Evolutionary conservation across 1,140 invertebrate species (phyloP).

Genomic region (Drosophila simulans): DNA sequence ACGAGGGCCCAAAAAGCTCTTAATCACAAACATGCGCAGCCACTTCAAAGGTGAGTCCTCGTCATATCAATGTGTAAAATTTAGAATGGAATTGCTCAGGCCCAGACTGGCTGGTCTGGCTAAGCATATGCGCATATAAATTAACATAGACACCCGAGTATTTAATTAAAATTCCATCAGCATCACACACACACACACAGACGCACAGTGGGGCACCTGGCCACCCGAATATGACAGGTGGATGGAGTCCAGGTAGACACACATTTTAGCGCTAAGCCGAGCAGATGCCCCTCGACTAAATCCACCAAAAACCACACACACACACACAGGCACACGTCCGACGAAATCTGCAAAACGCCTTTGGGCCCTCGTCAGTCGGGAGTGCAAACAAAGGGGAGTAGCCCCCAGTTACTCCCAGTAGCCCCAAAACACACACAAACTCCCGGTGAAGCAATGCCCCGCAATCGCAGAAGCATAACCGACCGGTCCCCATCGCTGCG

Average conservation of each 20-base stretch:
- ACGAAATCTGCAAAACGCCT: constrained; percentile 69
- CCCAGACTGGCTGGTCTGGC: constrained; percentile 32
- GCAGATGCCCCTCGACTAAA: constrained; percentile 58
- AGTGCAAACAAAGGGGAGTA: constrained; percentile 65
- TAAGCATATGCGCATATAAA: constrained; percentile 83
- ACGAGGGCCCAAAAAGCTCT: constrained; percentile 57
- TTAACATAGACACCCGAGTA: constrained; percentile 82
- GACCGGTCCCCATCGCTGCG: not conserved
- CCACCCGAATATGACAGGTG: constrained; percentile 34
- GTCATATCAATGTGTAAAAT: constrained; percentile 58
- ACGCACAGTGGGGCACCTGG: constrained; percentile 22
- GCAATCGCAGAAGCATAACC: constrained; percentile 13
- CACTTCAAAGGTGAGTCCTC: constrained; percentile 67
- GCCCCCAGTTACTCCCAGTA: constrained; percentile 8
- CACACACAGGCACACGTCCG: constrained; percentile 35
- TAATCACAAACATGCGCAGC: constrained; percentile 80
- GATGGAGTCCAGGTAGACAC: constrained; percentile 40
- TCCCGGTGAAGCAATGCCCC: not conserved
- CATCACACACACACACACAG: constrained; percentile 35
- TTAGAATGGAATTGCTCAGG: constrained; percentile 49
- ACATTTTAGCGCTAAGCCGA: constrained; percentile 73
- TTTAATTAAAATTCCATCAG: constrained; percentile 84
- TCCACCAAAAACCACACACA: constrained; percentile 75
- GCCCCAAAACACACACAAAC: constrained; percentile 35
- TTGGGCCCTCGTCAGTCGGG: constrained; percentile 34